Conservation (phyloP, 2,113 vertebrate species). For the Cochlearius cochlearius region DNA sequence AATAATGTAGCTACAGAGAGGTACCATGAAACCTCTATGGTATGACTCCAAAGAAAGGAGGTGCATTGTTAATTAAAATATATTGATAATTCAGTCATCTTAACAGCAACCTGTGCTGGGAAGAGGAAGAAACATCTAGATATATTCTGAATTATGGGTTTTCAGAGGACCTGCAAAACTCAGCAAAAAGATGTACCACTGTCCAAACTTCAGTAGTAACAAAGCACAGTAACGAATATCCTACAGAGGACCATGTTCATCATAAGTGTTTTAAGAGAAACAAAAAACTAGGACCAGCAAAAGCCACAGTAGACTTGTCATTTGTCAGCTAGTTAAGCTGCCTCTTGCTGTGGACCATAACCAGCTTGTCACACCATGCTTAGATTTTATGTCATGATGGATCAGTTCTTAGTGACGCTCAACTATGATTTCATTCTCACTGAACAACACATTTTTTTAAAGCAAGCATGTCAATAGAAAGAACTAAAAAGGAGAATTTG, state of each 20-base stretch:
- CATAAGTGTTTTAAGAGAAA: neutral
- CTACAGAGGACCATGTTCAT: neutral
- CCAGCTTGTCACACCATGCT: neutral
- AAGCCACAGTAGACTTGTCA: neutral
- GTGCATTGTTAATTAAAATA: neutral
- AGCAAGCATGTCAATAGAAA: neutral
- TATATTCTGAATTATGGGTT: neutral
- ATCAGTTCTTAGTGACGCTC: neutral
- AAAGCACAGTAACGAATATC: neutral
- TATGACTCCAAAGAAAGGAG: neutral
- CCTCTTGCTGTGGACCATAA: neutral
- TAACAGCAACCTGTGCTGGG: neutral
- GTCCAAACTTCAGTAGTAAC: neutral
- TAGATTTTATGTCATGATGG: neutral
- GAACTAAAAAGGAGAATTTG: neutral
- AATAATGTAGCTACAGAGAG: neutral
- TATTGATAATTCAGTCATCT: neutral
- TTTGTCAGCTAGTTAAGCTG: neutral
- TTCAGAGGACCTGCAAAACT: neutral
- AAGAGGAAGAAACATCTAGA: neutral
- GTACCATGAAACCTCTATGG: neutral
- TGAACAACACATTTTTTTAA: neutral
- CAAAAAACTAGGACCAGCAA: neutral
- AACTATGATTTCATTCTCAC: neutral
- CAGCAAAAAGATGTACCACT: neutral